These are phyloP conservation scores for Drosophila azteca DNA, from an alignment of 1,140 invertebrate genomes.

Conservation along the genomic window DNA sequence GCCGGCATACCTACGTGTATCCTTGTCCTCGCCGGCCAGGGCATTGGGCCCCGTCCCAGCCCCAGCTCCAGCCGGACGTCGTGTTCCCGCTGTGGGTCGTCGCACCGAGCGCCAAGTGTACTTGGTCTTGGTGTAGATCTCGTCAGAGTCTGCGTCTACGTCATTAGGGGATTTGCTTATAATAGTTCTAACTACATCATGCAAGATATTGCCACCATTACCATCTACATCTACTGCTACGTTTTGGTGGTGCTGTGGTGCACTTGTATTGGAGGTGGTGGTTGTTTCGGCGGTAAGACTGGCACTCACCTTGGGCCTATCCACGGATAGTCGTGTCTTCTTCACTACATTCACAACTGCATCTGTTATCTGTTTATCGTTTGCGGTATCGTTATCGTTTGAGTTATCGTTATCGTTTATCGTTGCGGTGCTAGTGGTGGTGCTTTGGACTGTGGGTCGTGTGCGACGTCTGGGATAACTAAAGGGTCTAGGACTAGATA, in stretches of 20 bases:
- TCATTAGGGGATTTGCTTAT: constrained; percentile 55
- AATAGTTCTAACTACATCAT: constrained; percentile 73
- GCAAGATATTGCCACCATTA: constrained; percentile 77
- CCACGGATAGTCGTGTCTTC: constrained; percentile 66
- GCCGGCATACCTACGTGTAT: constrained; percentile 68
- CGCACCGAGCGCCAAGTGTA: constrained; percentile 48
- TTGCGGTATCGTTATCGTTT: constrained; percentile 38
- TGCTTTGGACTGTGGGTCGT: constrained; percentile 65
- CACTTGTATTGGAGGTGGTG: constrained; percentile 32
- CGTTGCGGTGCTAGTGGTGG: constrained; percentile 32
- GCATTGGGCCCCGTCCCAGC: constrained; percentile 22
- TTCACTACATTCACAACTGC: constrained; percentile 58
- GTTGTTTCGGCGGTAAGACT: constrained; percentile 55
- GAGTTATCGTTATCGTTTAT: constrained; percentile 43
- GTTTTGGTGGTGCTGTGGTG: constrained; percentile 35
- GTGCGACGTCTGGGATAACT: constrained; percentile 84
- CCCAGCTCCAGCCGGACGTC: constrained; percentile 3
- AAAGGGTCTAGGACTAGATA: constrained; percentile 86
- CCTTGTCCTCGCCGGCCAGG: constrained; percentile 40
- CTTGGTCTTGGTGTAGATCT: constrained; percentile 27
- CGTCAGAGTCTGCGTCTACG: background rate
- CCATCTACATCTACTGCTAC: constrained; percentile 63
- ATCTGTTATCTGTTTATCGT: constrained; percentile 31
- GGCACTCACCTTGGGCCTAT: constrained; percentile 77
- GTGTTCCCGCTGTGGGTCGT: constrained; percentile 4